Conservation (phyloP, 1,140 invertebrate species). For the Cylas formicarius region DNA sequence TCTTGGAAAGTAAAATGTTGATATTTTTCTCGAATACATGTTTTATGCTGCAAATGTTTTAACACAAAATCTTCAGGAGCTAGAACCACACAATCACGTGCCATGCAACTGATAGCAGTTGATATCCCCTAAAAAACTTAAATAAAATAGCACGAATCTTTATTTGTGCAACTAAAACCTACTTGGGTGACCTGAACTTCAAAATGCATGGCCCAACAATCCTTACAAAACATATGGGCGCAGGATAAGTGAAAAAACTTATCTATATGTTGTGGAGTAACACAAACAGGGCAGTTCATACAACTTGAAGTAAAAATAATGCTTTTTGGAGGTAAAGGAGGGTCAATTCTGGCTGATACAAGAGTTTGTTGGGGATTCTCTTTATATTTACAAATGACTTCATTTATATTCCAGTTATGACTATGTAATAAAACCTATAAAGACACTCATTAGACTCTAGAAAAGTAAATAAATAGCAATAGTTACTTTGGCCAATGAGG, state of each 20-base stretch:
- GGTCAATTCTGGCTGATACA: conserved; percentile 74
- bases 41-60: conserved; percentile 65
- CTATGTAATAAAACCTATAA: conserved; percentile 71
- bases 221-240: conserved; percentile 87
- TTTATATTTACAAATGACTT: conserved; percentile 69
- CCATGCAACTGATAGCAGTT: conserved; percentile 92
- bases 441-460: conserved; percentile 9
- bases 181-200: conserved; percentile 91
- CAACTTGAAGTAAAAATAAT: conserved; percentile 36
- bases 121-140: conserved; percentile 48
- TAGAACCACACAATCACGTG: conserved; percentile 82
- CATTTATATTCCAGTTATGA: conserved; percentile 77
- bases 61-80: conserved; percentile 95
- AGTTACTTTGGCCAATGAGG: conserved; percentile 81
- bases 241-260: conserved; percentile 77
- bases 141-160: not conserved
- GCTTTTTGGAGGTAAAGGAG: conserved; percentile 43
- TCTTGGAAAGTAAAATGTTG: conserved; percentile 93
- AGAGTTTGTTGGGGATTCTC: conserved; percentile 71
- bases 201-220: conserved; percentile 93
- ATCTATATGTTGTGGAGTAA: conserved; percentile 49
- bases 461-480: conserved; percentile 10
- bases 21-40: conserved; percentile 81
- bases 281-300: conserved; percentile 52
- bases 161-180: conserved; percentile 31